phyloP scores from a whole-genome alignment of 2,797 vertebrate genomes.

The Triplophysa yarkandensis region DNA sequence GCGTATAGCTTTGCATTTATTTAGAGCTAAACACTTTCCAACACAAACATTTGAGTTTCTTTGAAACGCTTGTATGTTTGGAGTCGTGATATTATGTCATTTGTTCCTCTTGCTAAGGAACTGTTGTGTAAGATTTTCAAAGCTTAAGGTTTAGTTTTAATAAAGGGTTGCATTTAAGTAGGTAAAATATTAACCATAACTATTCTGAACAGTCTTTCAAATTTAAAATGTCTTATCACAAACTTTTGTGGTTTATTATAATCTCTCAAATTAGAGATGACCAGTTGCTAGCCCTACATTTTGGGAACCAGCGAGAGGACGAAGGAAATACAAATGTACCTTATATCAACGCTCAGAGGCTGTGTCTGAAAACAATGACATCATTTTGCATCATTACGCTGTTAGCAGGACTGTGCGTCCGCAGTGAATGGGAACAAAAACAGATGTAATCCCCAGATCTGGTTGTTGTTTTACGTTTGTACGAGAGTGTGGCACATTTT shows the following conservation, averaged over 20 bases:
- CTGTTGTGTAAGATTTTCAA: not conserved
- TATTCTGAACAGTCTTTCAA: not conserved
- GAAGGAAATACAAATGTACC: not conserved
- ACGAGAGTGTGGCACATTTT: not conserved
- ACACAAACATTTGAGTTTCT: constrained; percentile 17
- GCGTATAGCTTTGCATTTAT: not conserved
- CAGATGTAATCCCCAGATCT: constrained; percentile 41
- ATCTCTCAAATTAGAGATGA: not conserved
- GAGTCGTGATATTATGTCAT: not conserved
- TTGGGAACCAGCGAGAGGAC: not conserved
- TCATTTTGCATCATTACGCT: constrained; percentile 24
- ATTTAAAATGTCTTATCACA: not conserved
- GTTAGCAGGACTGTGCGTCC: constrained; percentile 11
- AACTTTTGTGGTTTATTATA: not conserved
- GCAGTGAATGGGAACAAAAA: constrained; percentile 33
- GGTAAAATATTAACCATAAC: not conserved
- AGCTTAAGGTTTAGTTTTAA: too few species aligned
- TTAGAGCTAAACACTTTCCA: constrained; percentile 27
- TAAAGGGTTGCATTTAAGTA: not conserved
- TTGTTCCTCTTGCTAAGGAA: not conserved
- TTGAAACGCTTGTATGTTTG: constrained; percentile 32
- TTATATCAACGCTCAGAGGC: constrained; percentile 2
- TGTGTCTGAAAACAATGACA: constrained; percentile 16
- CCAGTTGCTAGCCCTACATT: not conserved
- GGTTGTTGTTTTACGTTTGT: constrained; percentile 30